A percentile compares a stretch with the other conserved stretches of the same genome.
phyloP scores from a whole-genome alignment of 2,888 invertebrate genomes.

The Xylophagus ater region DNA sequence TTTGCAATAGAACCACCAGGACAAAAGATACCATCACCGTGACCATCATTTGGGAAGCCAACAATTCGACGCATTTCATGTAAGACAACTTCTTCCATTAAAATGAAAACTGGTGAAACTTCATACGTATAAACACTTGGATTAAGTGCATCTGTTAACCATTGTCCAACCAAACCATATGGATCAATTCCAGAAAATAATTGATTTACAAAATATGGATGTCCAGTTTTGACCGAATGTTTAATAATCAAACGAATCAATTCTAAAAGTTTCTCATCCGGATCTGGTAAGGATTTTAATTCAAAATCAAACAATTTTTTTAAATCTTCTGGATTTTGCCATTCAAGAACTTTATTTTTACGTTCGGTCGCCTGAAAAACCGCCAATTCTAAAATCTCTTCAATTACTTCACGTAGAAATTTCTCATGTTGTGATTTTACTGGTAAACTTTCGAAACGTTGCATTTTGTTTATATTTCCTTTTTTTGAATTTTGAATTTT shows the following conservation, averaged over 20 bases:
- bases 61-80: conserved; percentile 67
- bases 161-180: conserved; percentile 72
- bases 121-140: conserved; percentile 84
- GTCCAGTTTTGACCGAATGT: conserved; percentile 82
- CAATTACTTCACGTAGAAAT: conserved; percentile 58
- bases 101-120: conserved; percentile 75
- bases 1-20: conserved; percentile 87
- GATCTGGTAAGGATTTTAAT: conserved; percentile 46
- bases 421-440: conserved; percentile 54
- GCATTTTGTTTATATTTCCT: too few species aligned
- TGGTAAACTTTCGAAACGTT: too few species aligned
- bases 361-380: conserved; percentile 64
- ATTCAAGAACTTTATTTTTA: conserved; percentile 65
- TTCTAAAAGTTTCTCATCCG: conserved; percentile 55
- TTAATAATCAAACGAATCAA: conserved; percentile 61
- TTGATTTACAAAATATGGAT: conserved; percentile 83
- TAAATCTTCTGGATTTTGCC: conserved; percentile 65
- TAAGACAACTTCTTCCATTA: conserved; percentile 77
- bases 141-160: conserved; percentile 75
- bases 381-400: conserved; percentile 60
- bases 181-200: conserved; percentile 76
- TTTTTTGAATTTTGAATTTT: too few species aligned
- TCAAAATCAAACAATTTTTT: conserved; percentile 54
- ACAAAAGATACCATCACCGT: conserved; percentile 78
- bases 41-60: conserved; percentile 60